These are phyloP conservation scores for Amiota communis DNA, from an alignment of 2,888 invertebrate species.

Conservation along the genomic window DNA sequence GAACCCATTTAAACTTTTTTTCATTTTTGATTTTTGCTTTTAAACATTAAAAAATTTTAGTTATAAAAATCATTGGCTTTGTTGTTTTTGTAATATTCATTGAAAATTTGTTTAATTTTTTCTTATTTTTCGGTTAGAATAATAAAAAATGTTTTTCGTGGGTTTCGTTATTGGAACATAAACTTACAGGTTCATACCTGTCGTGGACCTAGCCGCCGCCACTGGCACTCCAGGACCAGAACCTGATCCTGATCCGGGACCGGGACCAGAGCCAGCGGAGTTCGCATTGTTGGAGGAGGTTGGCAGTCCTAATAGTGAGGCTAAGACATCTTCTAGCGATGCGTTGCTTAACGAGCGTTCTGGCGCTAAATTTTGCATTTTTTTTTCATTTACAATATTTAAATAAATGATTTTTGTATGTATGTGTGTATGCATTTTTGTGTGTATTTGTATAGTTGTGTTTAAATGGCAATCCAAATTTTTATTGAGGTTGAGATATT, in stretches of 20 bases:
- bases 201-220: slow-evolving; percentile 77
- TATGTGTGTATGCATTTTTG: slow-evolving; percentile 13
- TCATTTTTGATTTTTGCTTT: slow-evolving; percentile 37
- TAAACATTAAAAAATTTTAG: slow-evolving; percentile 20
- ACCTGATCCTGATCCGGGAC: slow-evolving; percentile 4
- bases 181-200: slow-evolving; percentile 85
- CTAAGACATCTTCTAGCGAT: slow-evolving; percentile 94
- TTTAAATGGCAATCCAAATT: slow-evolving; percentile 9
- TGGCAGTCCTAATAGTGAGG: slow-evolving; percentile 91
- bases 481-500: slow-evolving; percentile 33
- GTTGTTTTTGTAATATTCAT: slow-evolving; percentile 37
- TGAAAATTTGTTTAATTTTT: too few species aligned
- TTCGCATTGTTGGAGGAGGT: slow-evolving; percentile 68
- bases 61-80: slow-evolving; percentile 32
- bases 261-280: neutral
- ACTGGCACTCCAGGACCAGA: slow-evolving; percentile 40
- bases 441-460: neutral
- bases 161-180: slow-evolving; percentile 73
- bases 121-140: slow-evolving; percentile 34
- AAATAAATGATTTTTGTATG: slow-evolving; percentile 30
- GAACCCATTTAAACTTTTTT: slow-evolving; percentile 29
- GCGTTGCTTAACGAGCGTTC: slow-evolving; percentile 85
- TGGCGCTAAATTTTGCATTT: slow-evolving; percentile 67
- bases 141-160: slow-evolving; percentile 37
- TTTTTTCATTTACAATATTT: slow-evolving; percentile 19